A percentile compares a stretch with the other conserved stretches of the same genome.
These are phyloP conservation scores for Petrocephalus sullivani DNA, from an alignment of 2,797 vertebrate species.

Conservation along the genomic window DNA sequence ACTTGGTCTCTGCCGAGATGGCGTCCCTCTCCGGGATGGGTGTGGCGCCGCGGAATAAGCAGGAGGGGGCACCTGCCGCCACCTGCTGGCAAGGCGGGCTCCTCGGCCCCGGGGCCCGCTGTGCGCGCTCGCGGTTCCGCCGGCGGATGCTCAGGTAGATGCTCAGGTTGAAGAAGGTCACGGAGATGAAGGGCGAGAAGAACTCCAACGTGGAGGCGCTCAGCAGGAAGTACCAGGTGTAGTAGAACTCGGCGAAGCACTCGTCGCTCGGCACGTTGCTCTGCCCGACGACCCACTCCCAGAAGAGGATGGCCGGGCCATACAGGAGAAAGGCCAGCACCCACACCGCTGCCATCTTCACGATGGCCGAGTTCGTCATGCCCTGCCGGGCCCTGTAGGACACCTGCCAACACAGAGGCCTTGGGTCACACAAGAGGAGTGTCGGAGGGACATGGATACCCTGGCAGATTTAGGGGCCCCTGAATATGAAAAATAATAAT, in stretches of 20 bases:
- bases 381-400: conserved; percentile 71
- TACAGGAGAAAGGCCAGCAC: conserved; percentile 77
- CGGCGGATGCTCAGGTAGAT: conserved; percentile 78
- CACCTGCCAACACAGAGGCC: conserved; percentile 58
- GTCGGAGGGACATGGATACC: background rate
- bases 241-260: conserved; percentile 62
- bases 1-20: conserved; percentile 19
- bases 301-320: conserved; percentile 73
- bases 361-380: conserved; percentile 55
- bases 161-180: conserved; percentile 78
- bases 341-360: conserved; percentile 75
- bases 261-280: conserved; percentile 56
- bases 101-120: conserved; percentile 29
- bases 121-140: conserved; percentile 48
- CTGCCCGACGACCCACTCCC: conserved; percentile 55
- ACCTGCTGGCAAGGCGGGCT: background rate
- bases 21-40: conserved; percentile 36
- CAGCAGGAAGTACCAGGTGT: conserved; percentile 65
- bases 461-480: background rate
- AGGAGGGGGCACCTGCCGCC: conserved; percentile 30
- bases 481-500: background rate
- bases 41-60: conserved; percentile 40
- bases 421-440: background rate
- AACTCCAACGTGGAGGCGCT: conserved; percentile 78
- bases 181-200: conserved; percentile 70